A percentile compares a stretch with the other conserved stretches of the same genome.
phyloP scores from a whole-genome alignment of 2,797 vertebrate genomes.

The Rhodeus uyekii region DNA sequence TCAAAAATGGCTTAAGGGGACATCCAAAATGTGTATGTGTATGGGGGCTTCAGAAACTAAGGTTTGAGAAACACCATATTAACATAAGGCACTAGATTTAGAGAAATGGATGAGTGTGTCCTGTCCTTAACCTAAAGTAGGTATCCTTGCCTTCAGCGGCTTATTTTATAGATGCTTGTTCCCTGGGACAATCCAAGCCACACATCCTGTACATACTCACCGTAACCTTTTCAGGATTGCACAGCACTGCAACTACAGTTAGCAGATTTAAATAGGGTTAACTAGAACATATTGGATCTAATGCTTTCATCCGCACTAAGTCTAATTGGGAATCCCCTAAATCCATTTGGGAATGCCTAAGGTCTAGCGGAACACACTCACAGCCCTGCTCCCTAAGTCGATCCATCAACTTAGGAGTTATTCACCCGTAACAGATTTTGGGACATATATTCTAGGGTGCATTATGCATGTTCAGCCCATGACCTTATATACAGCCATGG shows the following conservation, averaged over 20 bases:
- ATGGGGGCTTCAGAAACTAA: not conserved
- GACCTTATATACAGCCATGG: not conserved
- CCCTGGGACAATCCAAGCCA: slow-evolving; percentile 17
- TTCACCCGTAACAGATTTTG: slow-evolving; percentile 57
- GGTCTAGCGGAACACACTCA: slow-evolving; percentile 50
- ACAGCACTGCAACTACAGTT: slow-evolving; percentile 62
- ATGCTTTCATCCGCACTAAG: slow-evolving; percentile 64
- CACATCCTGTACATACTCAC: slow-evolving; percentile 44
- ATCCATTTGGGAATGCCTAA: slow-evolving; percentile 52
- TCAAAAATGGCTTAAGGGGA: not conserved
- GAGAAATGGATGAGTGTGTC: slow-evolving; percentile 11
- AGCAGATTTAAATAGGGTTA: slow-evolving; percentile 69
- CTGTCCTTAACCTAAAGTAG: slow-evolving; percentile 15
- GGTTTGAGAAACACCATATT: not conserved
- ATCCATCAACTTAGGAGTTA: slow-evolving; percentile 59
- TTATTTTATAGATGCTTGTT: slow-evolving; percentile 20
- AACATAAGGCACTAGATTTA: slow-evolving; percentile 7
- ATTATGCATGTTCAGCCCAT: not conserved
- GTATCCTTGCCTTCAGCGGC: not conserved
- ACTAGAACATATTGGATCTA: slow-evolving; percentile 69
- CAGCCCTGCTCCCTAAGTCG: slow-evolving; percentile 56
- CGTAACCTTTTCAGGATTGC: slow-evolving; percentile 47
- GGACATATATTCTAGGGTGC: slow-evolving; percentile 44
- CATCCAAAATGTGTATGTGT: not conserved
- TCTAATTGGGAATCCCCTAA: slow-evolving; percentile 65